These are phyloP conservation scores for Rhogogaster chlorosoma DNA, from an alignment of 2,888 invertebrate species.

Conservation along the genomic window DNA sequence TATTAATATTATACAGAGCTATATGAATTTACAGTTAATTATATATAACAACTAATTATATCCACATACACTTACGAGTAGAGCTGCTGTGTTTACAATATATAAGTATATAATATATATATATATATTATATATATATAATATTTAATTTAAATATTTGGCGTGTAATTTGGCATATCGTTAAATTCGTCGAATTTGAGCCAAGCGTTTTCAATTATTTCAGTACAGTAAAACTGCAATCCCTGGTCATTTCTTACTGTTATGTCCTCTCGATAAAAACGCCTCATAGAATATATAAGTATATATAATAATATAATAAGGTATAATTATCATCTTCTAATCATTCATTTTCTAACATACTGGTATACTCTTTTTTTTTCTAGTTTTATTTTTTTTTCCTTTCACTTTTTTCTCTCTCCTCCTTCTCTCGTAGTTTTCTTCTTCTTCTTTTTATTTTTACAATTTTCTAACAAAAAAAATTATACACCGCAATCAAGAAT, in stretches of 20 bases:
- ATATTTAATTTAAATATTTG: slow-evolving; percentile 42
- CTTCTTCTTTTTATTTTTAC: too few relatives aligned
- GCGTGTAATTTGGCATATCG: slow-evolving; percentile 46
- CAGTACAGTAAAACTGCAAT: not conserved
- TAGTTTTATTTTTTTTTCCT: not conserved
- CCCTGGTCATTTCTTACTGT: not conserved
- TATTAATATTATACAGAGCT: slow-evolving; percentile 20
- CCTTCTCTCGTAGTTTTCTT: not conserved
- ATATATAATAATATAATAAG: too few relatives aligned
- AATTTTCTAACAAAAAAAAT: too few relatives aligned
- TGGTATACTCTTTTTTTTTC: not conserved
- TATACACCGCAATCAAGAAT: not conserved
- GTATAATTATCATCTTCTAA: not conserved
- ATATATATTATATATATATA: slow-evolving; percentile 25
- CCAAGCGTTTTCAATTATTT: slow-evolving; percentile 53
- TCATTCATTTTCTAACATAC: not conserved
- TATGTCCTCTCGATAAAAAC: too few relatives aligned
- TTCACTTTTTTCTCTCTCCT: not conserved
- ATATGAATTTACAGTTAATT: slow-evolving; percentile 35
- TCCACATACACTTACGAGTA: slow-evolving; percentile 17
- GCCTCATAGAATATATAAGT: too few relatives aligned
- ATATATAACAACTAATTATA: slow-evolving; percentile 3
- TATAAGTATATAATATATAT: not conserved
- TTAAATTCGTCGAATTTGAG: slow-evolving; percentile 54
- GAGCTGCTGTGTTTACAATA: slow-evolving; percentile 1